Evolutionary conservation across 1,140 invertebrate genomes (phyloP).

Genomic region (Tetramorium simillimum): DNA sequence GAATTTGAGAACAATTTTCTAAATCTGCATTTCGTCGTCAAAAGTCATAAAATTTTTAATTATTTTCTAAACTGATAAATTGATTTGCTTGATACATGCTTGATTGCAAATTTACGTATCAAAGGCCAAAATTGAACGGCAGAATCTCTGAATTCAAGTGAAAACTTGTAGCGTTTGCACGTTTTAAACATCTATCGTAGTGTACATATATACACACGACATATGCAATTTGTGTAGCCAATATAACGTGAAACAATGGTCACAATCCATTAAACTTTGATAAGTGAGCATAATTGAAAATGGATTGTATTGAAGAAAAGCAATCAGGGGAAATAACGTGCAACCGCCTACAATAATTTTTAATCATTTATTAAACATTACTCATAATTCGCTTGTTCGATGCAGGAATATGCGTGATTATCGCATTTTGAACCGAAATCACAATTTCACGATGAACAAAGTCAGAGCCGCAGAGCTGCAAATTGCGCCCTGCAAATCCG

Average conservation of each 20-base stretch:
- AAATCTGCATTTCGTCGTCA: not conserved
- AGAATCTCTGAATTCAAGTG: slow-evolving; percentile 51
- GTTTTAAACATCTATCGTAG: not conserved
- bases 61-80: slow-evolving; percentile 13
- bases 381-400: slow-evolving; percentile 22
- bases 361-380: slow-evolving; percentile 13
- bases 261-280: slow-evolving; percentile 7
- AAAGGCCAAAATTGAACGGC: not conserved
- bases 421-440: not conserved
- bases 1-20: slow-evolving; percentile 19
- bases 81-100: not conserved
- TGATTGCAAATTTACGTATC: slow-evolving; percentile 21
- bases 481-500: not conserved
- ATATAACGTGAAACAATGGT: not conserved
- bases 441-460: slow-evolving; percentile 6
- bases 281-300: not conserved
- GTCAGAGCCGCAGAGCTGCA: not conserved
- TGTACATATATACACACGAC: not conserved
- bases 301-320: not conserved
- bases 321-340: slow-evolving; percentile 28
- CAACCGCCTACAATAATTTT: slow-evolving; percentile 34
- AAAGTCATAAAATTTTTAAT: not conserved
- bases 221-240: not conserved
- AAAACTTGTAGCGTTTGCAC: slow-evolving; percentile 32
- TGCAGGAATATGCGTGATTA: slow-evolving; percentile 14